Evolutionary conservation across 2,113 vertebrate species (phyloP).

Genomic region (Gymnorhina tibicen): DNA sequence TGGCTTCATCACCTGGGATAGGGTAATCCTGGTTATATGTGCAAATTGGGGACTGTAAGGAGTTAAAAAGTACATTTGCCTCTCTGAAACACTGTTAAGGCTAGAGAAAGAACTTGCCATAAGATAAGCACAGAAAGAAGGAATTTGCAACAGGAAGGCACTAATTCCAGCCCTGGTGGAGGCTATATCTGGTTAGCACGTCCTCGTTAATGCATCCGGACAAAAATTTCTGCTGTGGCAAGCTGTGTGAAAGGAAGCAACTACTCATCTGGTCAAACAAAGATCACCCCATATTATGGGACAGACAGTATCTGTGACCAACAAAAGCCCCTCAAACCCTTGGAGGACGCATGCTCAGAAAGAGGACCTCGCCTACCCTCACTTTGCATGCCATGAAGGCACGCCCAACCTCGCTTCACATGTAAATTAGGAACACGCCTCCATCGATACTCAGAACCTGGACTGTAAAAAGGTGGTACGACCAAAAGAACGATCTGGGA

Average conservation of each 20-base stretch:
- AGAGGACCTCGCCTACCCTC: neutral
- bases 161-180: neutral
- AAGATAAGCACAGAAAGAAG: neutral
- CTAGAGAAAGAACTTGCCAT: neutral
- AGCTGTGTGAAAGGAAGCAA: neutral
- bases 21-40: neutral
- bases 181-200: neutral
- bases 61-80: neutral
- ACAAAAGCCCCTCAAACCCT: neutral
- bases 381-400: neutral
- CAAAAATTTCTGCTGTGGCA: neutral
- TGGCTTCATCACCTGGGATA: neutral
- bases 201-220: neutral
- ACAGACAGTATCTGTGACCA: neutral
- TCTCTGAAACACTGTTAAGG: neutral
- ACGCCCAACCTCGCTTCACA: fast-evolving
- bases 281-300: neutral
- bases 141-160: neutral
- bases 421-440: neutral
- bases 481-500: neutral
- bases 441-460: neutral
- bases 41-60: neutral
- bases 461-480: neutral
- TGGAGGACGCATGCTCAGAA: neutral
- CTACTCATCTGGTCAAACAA: neutral